Percentiles rank a stretch among this genome's conserved stretches.
These are phyloP conservation scores for Scotopteryx bipunctaria DNA, from an alignment of 2,888 invertebrate genomes.

Conservation along the genomic window DNA sequence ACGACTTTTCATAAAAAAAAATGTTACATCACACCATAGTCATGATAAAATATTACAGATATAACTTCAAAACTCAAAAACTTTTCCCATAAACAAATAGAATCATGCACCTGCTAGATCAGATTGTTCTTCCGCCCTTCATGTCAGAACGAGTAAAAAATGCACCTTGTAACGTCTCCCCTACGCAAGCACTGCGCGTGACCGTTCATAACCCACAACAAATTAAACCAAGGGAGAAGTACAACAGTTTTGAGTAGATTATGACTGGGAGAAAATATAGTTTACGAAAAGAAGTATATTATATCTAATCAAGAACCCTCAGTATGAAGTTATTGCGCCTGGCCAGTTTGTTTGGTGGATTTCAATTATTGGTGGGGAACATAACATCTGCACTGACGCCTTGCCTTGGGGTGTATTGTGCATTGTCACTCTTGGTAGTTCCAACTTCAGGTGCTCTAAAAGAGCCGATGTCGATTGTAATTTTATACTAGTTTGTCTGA, in stretches of 20 bases:
- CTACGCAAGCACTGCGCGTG: slow-evolving; percentile 33
- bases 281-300: background rate
- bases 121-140: slow-evolving; percentile 58
- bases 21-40: background rate
- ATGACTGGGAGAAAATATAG: slow-evolving; percentile 9
- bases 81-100: slow-evolving; percentile 5
- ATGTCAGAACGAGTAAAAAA: slow-evolving; percentile 32
- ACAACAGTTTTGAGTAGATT: slow-evolving; percentile 9
- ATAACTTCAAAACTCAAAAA: slow-evolving; percentile 6
- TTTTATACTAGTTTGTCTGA: too few species aligned
- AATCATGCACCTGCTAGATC: slow-evolving; percentile 48
- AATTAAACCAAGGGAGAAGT: slow-evolving; percentile 12
- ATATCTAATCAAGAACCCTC: too few species aligned
- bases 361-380: too few species aligned
- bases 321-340: too few species aligned
- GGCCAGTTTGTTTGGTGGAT: too few species aligned
- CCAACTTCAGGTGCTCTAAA: too few species aligned
- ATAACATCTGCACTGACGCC: too few species aligned
- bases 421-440: too few species aligned
- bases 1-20: background rate
- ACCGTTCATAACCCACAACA: slow-evolving; percentile 18
- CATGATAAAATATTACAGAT: background rate
- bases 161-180: slow-evolving; percentile 40
- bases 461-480: too few species aligned
- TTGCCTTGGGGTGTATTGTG: too few species aligned